phyloP scores from a whole-genome alignment of 2,113 vertebrate genomes.

The Mus pahari region DNA sequence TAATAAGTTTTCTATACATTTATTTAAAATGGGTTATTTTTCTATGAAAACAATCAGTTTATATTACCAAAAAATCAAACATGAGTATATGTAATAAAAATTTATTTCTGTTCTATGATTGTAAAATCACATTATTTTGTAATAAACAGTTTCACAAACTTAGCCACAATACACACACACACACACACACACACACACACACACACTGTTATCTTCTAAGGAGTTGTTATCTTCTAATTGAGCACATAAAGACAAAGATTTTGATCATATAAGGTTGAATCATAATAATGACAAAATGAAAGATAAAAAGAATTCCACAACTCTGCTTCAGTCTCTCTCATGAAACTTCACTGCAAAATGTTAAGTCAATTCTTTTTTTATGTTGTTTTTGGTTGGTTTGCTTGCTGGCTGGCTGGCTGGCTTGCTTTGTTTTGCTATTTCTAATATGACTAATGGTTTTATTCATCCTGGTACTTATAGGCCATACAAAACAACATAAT shows the following conservation, averaged over 20 bases:
- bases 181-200: neutral
- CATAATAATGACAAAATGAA: slow-evolving; percentile 31
- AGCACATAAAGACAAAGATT: neutral
- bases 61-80: neutral
- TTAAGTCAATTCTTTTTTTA: neutral
- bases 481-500: neutral
- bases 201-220: slow-evolving; percentile 11
- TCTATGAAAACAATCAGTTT: slow-evolving; percentile 24
- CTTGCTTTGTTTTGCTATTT: neutral
- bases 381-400: neutral
- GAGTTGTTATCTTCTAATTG: slow-evolving; percentile 28
- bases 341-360: neutral
- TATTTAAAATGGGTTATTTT: neutral
- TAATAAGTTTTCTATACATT: slow-evolving; percentile 4
- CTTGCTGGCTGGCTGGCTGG: neutral
- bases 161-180: neutral
- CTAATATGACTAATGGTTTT: slow-evolving; percentile 10
- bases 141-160: neutral
- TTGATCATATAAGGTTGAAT: slow-evolving; percentile 1
- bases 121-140: neutral
- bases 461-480: neutral
- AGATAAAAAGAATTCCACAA: slow-evolving; percentile 26
- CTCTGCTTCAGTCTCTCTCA: neutral
- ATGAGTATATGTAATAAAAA: slow-evolving; percentile 20
- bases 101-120: slow-evolving; percentile 20